Evolutionary conservation across 2,888 invertebrate genomes (phyloP), one percentile per base, ranked within the genome.

Genomic region (Mystacides longicornis): DNA sequence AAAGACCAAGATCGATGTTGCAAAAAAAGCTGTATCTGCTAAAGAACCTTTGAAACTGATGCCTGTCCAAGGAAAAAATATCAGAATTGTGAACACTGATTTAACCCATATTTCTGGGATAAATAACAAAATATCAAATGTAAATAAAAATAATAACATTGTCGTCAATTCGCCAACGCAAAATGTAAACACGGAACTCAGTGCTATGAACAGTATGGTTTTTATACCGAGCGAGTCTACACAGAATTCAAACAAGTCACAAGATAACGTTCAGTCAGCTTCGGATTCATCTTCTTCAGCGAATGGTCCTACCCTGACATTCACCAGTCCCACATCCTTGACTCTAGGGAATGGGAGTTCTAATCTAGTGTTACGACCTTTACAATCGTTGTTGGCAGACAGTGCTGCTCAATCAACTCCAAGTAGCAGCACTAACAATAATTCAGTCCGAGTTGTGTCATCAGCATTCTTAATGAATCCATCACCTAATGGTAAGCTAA

Each of bases 191-290:
- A 37, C 31, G 23, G 49, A n/a, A 18, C 20, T 33, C 11, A 33
- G 3, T 5, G 23, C 9, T 11, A 31, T 7, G 14, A 49, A 33
- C 16, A 49, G 20, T 19, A 49, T 49, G 49, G 49, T 49, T 4
- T 49, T 31, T 21, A 49, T 49, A 33, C 49, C 49, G 49, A 19
- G 5, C 2, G 19, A 49, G 23, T 9, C 43, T 27, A 22, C 23
- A 37, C 16, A 7, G 14, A 37, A 3, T 3, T 16, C 14, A 37
- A 14, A 27, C 11, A 7, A 5, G 27, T 11, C 27, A 11, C 27
- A 5, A 11, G 11, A 7, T 11, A 27, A 5, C 7, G 11, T 11
- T 27, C 27, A 27, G 11, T 27, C 27, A 5, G 11, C 5, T n/a
- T n/a, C n/a, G n/a, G n/a, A n/a, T n/a, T n/a, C n/a, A n/a, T n/a